These are phyloP conservation scores for Balaeniceps rex DNA, from an alignment of 2,113 vertebrate genomes.

Conservation along the genomic window DNA sequence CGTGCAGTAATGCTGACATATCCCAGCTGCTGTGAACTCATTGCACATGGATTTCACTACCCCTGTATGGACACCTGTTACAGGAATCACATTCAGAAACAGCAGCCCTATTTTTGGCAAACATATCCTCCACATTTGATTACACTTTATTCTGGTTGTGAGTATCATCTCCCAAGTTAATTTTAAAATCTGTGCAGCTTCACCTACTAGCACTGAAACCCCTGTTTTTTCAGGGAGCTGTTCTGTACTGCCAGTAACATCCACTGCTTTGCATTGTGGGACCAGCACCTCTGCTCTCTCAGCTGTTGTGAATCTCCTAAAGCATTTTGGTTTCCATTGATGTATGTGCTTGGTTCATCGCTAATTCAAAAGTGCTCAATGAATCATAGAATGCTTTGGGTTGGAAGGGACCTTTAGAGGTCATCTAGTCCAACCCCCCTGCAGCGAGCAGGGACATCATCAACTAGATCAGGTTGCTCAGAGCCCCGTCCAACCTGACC, in stretches of 20 bases:
- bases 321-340: not conserved
- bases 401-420: too few species aligned
- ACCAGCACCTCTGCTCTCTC: not conserved
- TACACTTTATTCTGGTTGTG: not conserved
- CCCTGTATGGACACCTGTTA: too few species aligned
- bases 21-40: not conserved
- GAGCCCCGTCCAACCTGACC: too few species aligned
- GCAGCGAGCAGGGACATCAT: too few species aligned
- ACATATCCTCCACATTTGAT: not conserved
- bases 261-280: not conserved
- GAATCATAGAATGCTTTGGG: too few species aligned
- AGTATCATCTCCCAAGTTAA: not conserved
- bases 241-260: not conserved
- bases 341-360: not conserved
- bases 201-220: not conserved
- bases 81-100: not conserved
- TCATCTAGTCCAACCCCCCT: too few species aligned
- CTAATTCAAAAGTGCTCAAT: not conserved
- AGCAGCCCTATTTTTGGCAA: not conserved
- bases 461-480: too few species aligned
- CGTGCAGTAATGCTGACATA: not conserved
- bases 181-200: not conserved
- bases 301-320: not conserved
- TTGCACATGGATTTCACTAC: not conserved
- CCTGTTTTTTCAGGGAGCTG: not conserved